Conservation (phyloP, 2,113 vertebrate species). For the Myanophis thanlyinensis region DNA sequence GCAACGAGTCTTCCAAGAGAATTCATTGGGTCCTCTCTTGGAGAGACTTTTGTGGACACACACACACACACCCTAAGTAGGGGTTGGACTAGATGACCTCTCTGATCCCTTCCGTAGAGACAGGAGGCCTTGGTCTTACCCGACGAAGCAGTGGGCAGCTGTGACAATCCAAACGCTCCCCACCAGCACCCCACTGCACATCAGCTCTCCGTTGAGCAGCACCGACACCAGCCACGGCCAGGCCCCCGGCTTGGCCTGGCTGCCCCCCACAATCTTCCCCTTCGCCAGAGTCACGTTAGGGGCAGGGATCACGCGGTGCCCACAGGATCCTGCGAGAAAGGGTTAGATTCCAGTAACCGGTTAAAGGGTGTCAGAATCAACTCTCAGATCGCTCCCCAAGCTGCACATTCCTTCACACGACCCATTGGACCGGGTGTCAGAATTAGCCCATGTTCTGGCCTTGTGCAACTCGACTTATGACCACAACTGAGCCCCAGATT, state of each 20-base stretch:
- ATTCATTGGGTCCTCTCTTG: too few species aligned
- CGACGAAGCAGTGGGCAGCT: conserved; percentile 90
- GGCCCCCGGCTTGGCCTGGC: conserved; percentile 75
- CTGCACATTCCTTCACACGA: background rate
- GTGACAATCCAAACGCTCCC: conserved; percentile 89
- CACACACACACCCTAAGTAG: background rate
- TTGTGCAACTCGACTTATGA: background rate
- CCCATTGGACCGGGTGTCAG: background rate
- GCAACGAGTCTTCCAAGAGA: background rate
- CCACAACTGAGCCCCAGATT: too few species aligned
- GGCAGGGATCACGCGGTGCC: conserved; percentile 59
- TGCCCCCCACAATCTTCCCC: conserved; percentile 85
- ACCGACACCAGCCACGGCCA: conserved; percentile 96
- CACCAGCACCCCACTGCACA: conserved; percentile 92
- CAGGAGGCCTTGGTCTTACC: conserved; percentile 67
- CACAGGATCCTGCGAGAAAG: conserved; percentile 73
- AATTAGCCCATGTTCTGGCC: background rate
- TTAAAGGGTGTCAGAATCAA: background rate
- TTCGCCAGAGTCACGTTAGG: conserved; percentile 72
- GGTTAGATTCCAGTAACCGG: background rate
- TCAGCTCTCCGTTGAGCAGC: conserved; percentile 82
- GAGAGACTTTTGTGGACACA: background rate
- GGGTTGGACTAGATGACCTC: background rate
- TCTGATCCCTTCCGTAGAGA: background rate
- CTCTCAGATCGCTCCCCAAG: background rate